Base-by-base conservation (phyloP, 2,113 vertebrate species). In the Myotis yumanensis region DNA sequence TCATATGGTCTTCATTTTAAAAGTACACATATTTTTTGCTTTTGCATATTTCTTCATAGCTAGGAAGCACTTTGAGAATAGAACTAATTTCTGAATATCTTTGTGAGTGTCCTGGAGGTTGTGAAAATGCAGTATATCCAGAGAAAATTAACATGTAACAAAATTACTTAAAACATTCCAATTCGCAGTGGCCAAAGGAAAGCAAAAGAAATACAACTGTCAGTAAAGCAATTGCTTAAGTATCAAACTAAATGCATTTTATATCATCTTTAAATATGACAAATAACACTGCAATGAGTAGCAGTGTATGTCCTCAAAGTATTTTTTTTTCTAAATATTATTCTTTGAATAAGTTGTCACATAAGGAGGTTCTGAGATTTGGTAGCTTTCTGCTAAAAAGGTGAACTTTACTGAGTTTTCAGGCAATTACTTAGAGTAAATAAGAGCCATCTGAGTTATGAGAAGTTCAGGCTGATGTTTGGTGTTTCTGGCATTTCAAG, bases 361-460 rank as follows among this genome's bases (percentile, higher is more conserved):
- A 82, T 59, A 88, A 86, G 40, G 43, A 92, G 40, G 7, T 66
- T 94, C 64, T 54, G 43, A 71, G 35, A 68, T 66, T 89, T 80
- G 22, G 15, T 92, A 81, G 52, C 46, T 92, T 84, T 79, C 85
- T 54, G 89, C 12, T 82, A 89, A 72, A 64, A 87, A 64, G 68
- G 32, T 98, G 89, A 96, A 95, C 89, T 97, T 98, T 95, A 85
- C 79, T 62, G 75, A 96, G 48, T 92, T 90, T 91, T n/a, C 0
- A 7, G 30, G 51, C 95, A 97, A 95, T 91, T 96, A 80, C 48
- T 89, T 22, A 5, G 7, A 79, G 72, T 59, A 93, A 94, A 84
- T 69, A 85, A 85, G 20, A 57, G 17, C 37, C 15, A 40, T 81
- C 28, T 90, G 80, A 83, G 77, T 95, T 95, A 57, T 96, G 66